Conservation (phyloP, 2,797 vertebrate species). For the Podarcis lilfordi region DNA sequence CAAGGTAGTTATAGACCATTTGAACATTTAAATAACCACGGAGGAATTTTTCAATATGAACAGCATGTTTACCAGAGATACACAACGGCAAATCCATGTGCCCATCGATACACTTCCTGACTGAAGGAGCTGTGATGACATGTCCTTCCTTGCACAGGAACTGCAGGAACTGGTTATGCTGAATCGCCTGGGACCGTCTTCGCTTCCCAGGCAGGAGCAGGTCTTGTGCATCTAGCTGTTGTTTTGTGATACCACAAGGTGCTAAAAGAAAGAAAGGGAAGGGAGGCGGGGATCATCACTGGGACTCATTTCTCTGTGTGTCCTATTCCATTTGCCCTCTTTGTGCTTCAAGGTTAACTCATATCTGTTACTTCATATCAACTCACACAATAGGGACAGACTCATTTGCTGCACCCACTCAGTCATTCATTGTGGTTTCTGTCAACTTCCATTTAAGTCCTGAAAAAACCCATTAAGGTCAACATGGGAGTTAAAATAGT, state of each 20-base stretch:
- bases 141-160: constrained; percentile 20
- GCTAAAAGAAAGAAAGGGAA: background rate
- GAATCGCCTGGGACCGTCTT: background rate
- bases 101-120: constrained; percentile 20
- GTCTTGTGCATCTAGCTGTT: constrained; percentile 14
- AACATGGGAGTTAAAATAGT: no score
- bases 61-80: background rate
- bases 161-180: background rate
- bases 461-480: no score
- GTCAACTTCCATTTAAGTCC: no score
- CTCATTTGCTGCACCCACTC: no score
- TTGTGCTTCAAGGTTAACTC: no score
- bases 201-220: constrained; percentile 2
- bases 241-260: constrained; percentile 19
- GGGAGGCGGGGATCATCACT: background rate
- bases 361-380: no score
- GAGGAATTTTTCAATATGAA: background rate
- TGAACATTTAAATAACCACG: background rate
- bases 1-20: no score
- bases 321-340: no score
- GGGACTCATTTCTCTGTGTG: background rate
- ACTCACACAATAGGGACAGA: no score
- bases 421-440: no score
- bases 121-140: background rate
- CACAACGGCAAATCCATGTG: constrained; percentile 22